Conservation (phyloP, 2,888 invertebrate genomes). For the Galerucella calmariensis region DNA sequence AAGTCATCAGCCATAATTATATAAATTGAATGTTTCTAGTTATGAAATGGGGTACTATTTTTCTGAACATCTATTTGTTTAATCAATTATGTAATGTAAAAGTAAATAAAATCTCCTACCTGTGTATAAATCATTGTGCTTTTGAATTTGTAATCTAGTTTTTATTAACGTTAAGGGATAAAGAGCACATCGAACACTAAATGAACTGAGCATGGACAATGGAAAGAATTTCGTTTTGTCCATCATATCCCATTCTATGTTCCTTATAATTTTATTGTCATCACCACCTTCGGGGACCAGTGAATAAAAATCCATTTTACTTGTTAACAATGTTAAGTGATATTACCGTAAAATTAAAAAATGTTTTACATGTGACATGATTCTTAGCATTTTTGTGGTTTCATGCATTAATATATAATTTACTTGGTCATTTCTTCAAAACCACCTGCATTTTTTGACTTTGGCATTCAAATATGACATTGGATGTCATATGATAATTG, state of each 20-base stretch:
- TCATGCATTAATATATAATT: conserved; percentile 9
- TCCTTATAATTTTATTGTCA: conserved; percentile 73
- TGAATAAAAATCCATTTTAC: conserved; percentile 44
- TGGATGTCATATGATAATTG: conserved; percentile 3
- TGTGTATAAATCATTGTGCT: conserved; percentile 83
- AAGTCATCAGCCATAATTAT: no score
- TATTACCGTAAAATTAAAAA: conserved; percentile 25
- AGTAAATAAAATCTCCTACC: conserved; percentile 65
- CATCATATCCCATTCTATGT: conserved; percentile 99
- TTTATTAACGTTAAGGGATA: conserved; percentile 95
- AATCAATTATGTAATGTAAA: conserved; percentile 3
- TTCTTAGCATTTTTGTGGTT: conserved; percentile 12
- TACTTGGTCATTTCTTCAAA: conserved; percentile 10
- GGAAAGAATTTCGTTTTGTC: conserved; percentile 95
- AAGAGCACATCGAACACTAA: conserved; percentile 79
- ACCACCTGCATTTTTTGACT: conserved; percentile 21
- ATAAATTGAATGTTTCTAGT: not conserved
- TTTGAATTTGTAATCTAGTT: conserved; percentile 91
- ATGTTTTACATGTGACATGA: not conserved
- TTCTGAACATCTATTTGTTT: not conserved
- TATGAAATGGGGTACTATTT: conserved; percentile 5
- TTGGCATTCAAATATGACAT: conserved; percentile 3
- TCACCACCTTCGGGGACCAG: conserved; percentile 34
- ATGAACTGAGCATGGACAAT: conserved; percentile 88
- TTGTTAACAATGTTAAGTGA: not conserved